phyloP scores from a whole-genome alignment of 2,797 vertebrate genomes.

The Acomys russatus region DNA sequence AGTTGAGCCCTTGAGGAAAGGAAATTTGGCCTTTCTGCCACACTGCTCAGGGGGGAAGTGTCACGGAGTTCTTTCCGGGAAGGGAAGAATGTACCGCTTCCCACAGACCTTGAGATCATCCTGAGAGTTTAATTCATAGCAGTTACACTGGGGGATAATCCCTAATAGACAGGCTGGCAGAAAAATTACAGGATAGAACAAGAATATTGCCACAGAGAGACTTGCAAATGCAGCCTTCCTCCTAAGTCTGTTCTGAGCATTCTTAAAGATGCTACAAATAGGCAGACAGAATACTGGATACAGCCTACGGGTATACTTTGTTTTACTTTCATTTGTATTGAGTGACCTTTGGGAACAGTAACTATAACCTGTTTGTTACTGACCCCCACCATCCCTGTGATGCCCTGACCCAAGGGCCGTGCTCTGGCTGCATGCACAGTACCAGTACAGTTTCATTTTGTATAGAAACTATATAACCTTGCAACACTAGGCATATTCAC shows the following conservation, averaged over 20 bases:
- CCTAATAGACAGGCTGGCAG: neutral
- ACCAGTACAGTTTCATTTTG: neutral
- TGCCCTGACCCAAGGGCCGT: neutral
- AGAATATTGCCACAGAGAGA: slow-evolving; percentile 35
- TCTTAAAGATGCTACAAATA: neutral
- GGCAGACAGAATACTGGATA: neutral
- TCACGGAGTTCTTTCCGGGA: neutral
- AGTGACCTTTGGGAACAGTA: neutral
- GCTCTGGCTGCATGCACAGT: neutral
- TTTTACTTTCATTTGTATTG: neutral
- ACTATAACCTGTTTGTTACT: neutral
- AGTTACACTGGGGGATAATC: slow-evolving; percentile 38
- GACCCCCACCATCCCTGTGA: neutral
- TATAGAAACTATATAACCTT: neutral
- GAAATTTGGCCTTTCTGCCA: neutral
- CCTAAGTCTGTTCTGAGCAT: neutral
- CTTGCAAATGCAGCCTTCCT: neutral
- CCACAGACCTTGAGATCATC: neutral
- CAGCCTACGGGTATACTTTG: neutral
- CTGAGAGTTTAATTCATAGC: slow-evolving; percentile 15
- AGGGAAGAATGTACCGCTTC: neutral
- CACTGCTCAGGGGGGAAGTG: neutral
- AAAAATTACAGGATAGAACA: slow-evolving; percentile 38
- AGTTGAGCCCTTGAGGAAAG: neutral
- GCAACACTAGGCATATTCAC: neutral